Evolutionary conservation across 2,888 invertebrate species (phyloP), one percentile per base, ranked within the genome.

Genomic region (Nebria salina): DNA sequence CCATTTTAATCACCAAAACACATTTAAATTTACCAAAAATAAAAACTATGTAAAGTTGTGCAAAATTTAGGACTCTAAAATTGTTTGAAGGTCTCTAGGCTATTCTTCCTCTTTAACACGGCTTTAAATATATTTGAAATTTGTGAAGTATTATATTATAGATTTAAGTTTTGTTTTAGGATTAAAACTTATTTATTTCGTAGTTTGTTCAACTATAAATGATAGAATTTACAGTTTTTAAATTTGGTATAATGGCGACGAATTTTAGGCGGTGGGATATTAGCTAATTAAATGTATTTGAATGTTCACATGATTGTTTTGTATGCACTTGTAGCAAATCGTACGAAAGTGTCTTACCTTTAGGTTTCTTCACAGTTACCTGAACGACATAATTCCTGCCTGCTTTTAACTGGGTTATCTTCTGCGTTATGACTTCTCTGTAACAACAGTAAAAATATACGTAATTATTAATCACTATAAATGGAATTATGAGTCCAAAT

Each of bases 301-400:
- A 72, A 76, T 81, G 65, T 43, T 83, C 82, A 81, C 89, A 89
- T 34, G 83, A 85, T 11, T 86, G 84, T 83, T 88, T 87, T 2
- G 90, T 91, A 82, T 88, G 86, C 4, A 90, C 89, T 83, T 89
- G 88, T 6, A 92, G 87, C 34, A 92, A 87, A 85, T 92, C 90
- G 84, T 93, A 93, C 0, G 92, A 92, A 74, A 92, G 85, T 2
- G 91, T 89, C 84, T 90, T 91, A 25, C 92, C 92, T 85, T 90
- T 90, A 70, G 89, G 89, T 81, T 92, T 89, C 83, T 90, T 90
- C 2, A 91, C 90, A 0, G 92, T 92, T 9, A 93, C 90, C 85
- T 92, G 92, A 15, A 92, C 89, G 66, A 91, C 88, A 84, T 93
- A 93, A 64, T 88, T 89, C 83, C 89, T 89, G 9, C 91, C 91